Conservation (phyloP, 2,888 invertebrate genomes). For the Hipparchia semele region DNA sequence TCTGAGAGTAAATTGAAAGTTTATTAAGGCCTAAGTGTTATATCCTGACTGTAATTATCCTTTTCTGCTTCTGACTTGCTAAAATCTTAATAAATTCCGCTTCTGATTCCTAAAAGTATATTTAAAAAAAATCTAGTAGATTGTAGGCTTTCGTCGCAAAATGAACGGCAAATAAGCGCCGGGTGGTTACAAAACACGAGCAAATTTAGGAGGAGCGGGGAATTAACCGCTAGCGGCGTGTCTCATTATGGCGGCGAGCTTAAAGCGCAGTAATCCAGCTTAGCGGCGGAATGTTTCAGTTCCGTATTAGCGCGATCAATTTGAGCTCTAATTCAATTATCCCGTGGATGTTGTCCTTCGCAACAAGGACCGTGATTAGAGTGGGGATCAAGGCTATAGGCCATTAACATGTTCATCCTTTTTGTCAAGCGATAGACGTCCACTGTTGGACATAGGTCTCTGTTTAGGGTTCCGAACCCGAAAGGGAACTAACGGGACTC, state of each 20-base stretch:
- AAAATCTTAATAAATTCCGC: too few species aligned
- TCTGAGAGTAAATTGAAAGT: too few species aligned
- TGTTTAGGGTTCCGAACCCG: too few species aligned
- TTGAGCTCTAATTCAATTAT: slow-evolving; percentile 43
- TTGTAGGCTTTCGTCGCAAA: neutral
- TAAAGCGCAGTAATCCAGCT: slow-evolving; percentile 32
- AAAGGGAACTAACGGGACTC: too few species aligned
- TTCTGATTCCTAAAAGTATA: too few species aligned
- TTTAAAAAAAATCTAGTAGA: neutral
- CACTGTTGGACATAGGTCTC: too few species aligned
- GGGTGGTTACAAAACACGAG: slow-evolving; percentile 12
- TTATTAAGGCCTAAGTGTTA: too few species aligned
- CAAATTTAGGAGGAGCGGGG: slow-evolving; percentile 18
- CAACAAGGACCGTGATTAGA: neutral
- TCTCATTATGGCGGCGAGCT: slow-evolving; percentile 28
- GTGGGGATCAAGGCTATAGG: neutral
- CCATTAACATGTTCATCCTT: too few species aligned
- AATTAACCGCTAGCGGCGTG: slow-evolving; percentile 29
- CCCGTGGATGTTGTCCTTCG: neutral
- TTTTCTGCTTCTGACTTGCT: too few species aligned
- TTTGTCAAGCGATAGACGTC: too few species aligned
- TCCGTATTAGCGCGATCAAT: slow-evolving; percentile 34
- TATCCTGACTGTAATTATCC: too few species aligned
- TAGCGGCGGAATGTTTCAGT: slow-evolving; percentile 47
- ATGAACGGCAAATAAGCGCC: slow-evolving; percentile 16